Conservation (phyloP, 2,113 vertebrate genomes). For the Capra hircus region DNA sequence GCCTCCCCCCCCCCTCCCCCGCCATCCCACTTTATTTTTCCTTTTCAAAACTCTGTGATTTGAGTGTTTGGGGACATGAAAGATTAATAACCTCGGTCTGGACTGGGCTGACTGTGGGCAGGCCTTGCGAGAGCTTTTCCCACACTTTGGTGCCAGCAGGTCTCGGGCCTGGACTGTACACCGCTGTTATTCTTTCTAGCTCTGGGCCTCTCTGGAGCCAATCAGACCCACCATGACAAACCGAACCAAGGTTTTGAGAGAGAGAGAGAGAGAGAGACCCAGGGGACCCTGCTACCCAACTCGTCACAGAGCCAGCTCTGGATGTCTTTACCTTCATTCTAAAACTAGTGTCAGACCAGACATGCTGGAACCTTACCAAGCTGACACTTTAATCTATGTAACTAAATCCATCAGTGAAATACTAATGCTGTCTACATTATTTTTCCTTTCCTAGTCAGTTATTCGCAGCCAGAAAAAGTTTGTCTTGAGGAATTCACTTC, state of each 20-base stretch:
- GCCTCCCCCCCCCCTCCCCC: neutral
- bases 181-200: slow-evolving; percentile 67
- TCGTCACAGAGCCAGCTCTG: slow-evolving; percentile 38
- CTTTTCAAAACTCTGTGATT: slow-evolving; percentile 51
- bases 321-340: slow-evolving; percentile 55
- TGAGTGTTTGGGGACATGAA: slow-evolving; percentile 65
- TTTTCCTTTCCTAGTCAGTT: slow-evolving; percentile 58
- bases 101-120: slow-evolving; percentile 63
- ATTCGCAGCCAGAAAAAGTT: slow-evolving; percentile 55
- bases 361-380: slow-evolving; percentile 56
- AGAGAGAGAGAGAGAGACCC: slow-evolving; percentile 30
- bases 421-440: slow-evolving; percentile 34
- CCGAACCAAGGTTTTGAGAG: neutral
- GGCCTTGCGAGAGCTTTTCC: slow-evolving; percentile 67
- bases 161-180: slow-evolving; percentile 34
- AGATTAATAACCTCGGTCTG: slow-evolving; percentile 73
- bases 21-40: slow-evolving; percentile 45
- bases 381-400: slow-evolving; percentile 69
- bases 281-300: slow-evolving; percentile 17
- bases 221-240: slow-evolving; percentile 45
- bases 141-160: slow-evolving; percentile 73
- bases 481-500: slow-evolving; percentile 56
- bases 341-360: slow-evolving; percentile 45
- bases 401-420: slow-evolving; percentile 68
- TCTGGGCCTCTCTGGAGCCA: slow-evolving; percentile 44